Percentiles rank a stretch among this genome's conserved stretches.
phyloP scores from a whole-genome alignment of 1,140 invertebrate species.

The Galleria mellonella region DNA sequence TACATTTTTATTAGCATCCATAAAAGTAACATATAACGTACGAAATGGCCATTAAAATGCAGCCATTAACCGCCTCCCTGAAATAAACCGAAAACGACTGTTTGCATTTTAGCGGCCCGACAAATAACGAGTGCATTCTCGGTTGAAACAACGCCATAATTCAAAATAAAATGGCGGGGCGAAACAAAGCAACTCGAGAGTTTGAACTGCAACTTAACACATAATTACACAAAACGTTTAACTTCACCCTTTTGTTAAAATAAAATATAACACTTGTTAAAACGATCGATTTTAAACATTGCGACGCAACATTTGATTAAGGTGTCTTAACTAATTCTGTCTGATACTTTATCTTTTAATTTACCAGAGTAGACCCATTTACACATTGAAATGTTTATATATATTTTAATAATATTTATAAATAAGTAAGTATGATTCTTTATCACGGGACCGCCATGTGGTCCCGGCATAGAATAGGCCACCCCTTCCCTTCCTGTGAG shows the following conservation, averaged over 20 bases:
- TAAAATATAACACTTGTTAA: no score
- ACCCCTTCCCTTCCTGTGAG: no score
- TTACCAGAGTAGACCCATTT: no score
- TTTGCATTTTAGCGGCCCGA: conserved; percentile 27
- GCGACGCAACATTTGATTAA: no score
- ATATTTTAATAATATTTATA: no score
- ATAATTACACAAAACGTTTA: conserved; percentile 40
- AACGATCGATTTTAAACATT: no score
- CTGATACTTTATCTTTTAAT: no score
- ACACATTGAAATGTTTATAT: no score
- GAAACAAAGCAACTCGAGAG: conserved; percentile 18
- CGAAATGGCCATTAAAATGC: conserved; percentile 48
- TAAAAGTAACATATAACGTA: conserved; percentile 41
- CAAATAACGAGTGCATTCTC: conserved; percentile 30
- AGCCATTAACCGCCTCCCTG: conserved; percentile 45
- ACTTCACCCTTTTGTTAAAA: conserved; percentile 14
- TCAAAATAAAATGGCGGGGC: conserved; percentile 30
- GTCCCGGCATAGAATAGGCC: no score
- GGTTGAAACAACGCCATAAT: conserved; percentile 17
- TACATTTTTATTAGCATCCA: conserved; percentile 39
- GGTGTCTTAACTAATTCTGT: no score
- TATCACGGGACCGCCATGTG: no score
- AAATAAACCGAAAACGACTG: conserved; percentile 45
- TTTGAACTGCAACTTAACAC: conserved; percentile 42
- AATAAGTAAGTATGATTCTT: no score